Percentiles rank a stretch among this genome's conserved stretches.
Evolutionary conservation across 2,113 vertebrate genomes (phyloP).

Genomic region (Poeciliopsis turrubarensis): DNA sequence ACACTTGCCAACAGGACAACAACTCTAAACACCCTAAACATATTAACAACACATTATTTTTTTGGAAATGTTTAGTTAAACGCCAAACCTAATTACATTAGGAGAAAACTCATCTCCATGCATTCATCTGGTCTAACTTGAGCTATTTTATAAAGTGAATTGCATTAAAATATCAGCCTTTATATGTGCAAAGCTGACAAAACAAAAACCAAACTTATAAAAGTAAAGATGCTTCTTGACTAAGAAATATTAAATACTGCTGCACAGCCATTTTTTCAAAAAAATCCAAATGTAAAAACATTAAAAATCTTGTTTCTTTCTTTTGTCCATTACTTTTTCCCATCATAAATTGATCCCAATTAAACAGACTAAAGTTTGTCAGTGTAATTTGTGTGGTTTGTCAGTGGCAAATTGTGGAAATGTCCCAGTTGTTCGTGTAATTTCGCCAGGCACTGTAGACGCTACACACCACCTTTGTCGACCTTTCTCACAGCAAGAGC

Average conservation of each 20-base stretch:
- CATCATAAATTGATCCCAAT: neutral
- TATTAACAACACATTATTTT: neutral
- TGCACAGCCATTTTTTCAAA: neutral
- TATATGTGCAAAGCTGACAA: neutral
- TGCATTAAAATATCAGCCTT: neutral
- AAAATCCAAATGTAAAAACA: neutral
- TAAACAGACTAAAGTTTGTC: neutral
- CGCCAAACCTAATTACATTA: neutral
- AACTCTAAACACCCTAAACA: neutral
- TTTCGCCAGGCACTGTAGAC: conserved; percentile 6
- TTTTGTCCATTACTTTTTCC: no score
- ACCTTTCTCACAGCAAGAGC: conserved; percentile 37
- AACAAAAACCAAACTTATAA: neutral
- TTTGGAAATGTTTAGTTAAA: neutral
- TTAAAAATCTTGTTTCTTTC: neutral
- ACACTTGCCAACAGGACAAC: neutral
- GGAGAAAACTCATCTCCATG: neutral
- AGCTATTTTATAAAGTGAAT: neutral
- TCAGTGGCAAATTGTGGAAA: neutral
- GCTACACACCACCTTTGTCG: conserved; percentile 23
- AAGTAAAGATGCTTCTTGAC: neutral
- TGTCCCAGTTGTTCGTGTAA: neutral
- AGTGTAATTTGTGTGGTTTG: neutral
- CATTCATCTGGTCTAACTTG: neutral
- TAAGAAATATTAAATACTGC: neutral